Conservation (phyloP, 2,113 vertebrate genomes). For the Datnioides undecimradiatus region DNA sequence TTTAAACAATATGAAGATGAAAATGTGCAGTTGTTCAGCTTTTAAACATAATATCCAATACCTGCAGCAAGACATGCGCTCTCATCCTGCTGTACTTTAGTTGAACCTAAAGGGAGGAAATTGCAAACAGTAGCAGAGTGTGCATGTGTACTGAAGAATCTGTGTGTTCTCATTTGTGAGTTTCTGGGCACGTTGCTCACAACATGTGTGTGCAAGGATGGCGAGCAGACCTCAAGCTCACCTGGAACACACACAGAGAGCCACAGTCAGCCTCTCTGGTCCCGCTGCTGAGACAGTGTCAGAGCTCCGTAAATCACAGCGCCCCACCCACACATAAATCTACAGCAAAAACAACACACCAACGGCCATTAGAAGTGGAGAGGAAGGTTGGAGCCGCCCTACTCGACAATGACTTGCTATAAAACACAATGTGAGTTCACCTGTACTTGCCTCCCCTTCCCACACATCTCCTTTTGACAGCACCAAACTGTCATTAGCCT, state of each 20-base stretch:
- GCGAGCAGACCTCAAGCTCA: conserved; percentile 91
- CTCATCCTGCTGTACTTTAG: conserved; percentile 27
- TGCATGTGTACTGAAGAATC: background rate
- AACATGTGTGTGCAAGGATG: conserved; percentile 73
- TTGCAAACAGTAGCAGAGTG: conserved; percentile 43
- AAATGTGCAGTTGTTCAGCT: background rate
- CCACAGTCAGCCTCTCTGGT: conserved; percentile 78
- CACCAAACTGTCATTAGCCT: conserved; percentile 57
- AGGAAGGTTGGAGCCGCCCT: conserved; percentile 80
- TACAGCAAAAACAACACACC: conserved; percentile 80
- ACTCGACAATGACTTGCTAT: conserved; percentile 81
- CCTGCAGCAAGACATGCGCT: conserved; percentile 3
- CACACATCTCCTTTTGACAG: conserved; percentile 28
- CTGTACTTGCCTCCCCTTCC: conserved; percentile 62
- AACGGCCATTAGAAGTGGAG: conserved; percentile 80
- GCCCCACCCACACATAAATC: conserved; percentile 81
- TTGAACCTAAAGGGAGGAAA: conserved; percentile 53
- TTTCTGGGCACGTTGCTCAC: background rate
- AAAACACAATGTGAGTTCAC: conserved; percentile 81
- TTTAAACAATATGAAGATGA: background rate
- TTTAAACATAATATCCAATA: background rate
- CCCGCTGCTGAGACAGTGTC: conserved; percentile 75
- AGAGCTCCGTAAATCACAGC: conserved; percentile 77
- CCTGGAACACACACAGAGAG: conserved; percentile 88
- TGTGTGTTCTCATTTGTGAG: conserved; percentile 14